Base-by-base conservation (phyloP, 1,140 invertebrate genomes). In the Aleiodes sp. region DNA sequence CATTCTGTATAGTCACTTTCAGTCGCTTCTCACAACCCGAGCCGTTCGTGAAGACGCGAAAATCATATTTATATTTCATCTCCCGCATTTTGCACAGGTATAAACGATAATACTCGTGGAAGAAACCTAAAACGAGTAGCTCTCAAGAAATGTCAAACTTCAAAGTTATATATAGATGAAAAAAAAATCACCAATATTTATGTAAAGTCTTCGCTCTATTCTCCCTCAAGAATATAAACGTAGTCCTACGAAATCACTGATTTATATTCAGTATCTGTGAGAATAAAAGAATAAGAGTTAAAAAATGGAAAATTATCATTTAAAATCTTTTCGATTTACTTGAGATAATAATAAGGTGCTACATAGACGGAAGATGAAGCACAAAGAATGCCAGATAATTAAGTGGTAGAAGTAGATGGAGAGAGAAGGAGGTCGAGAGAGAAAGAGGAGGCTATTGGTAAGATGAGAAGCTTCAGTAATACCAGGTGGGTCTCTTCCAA, bases 51-150 rank as follows among this genome's bases (percentile, higher is more conserved):
- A 64, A 33, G 65, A 28, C 63, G 46, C 62, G 76, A 73, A 78
- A 79, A 79, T 80, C 70, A 66, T 77, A 79, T 79, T 80, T 80
- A 80, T 77, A 78, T 78, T 78, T 70, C 75, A 80, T 80, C 65
- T 79, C 76, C 67, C 64, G 46, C 21, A 39, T 60, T 59, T 56
- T 19, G 26, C 74, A n/a, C n/a, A 78, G 75, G 65, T 75, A 78
- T 77, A 75, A 72, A 74, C 43, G 31, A 35, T 31, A 14, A 60
- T 19, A 43, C 9, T 41, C 12, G 56, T 12, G 21, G 14, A 9
- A 31, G 26, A 12, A 65, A 31, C 65, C 31, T 52, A 33, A 57
- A 24, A 24, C 10, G 21, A 52, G 29, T 33, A 31, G 33, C 46
- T 74, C 76, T 69, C 60, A 56, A 46, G n/a, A 7, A 56, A 37